Evolutionary conservation across 30 jellyfish, hydroid and myxozoan species (phyloP).

Genomic region (Aurelia aurita): DNA sequence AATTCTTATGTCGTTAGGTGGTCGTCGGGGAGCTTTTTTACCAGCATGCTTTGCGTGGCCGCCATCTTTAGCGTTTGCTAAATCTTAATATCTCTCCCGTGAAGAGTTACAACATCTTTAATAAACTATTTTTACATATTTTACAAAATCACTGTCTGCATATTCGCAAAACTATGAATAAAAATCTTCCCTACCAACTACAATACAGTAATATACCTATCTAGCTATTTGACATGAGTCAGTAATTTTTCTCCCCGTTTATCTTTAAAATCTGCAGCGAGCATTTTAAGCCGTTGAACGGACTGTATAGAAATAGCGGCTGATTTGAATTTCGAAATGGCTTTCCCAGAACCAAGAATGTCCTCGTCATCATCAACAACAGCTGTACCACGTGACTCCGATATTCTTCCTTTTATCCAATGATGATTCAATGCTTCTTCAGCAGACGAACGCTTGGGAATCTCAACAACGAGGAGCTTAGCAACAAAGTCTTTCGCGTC

Average conservation of each 20-base stretch:
- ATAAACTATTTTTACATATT: too few species aligned
- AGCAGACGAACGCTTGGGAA: constrained; percentile 75
- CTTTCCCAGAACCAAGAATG: not conserved
- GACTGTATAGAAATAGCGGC: constrained; percentile 82
- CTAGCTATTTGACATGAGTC: constrained; percentile 67
- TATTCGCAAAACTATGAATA: not conserved
- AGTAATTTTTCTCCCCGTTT: constrained; percentile 78
- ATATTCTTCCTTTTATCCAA: constrained; percentile 78
- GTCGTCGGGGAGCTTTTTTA: too few species aligned
- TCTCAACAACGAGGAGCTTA: constrained; percentile 82
- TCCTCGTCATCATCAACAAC: constrained; percentile 43
- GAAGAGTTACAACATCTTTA: too few species aligned
- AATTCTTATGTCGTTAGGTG: too few species aligned
- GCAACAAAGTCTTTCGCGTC: constrained; percentile 86
- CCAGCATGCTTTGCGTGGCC: too few species aligned
- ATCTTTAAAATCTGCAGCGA: constrained; percentile 70
- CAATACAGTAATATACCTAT: too few species aligned
- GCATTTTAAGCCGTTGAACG: constrained; percentile 80
- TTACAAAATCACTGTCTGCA: too few species aligned
- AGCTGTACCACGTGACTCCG: constrained; percentile 69
- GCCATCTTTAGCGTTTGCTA: too few species aligned
- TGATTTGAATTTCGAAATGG: constrained; percentile 66
- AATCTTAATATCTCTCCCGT: too few species aligned
- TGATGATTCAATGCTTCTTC: constrained; percentile 79
- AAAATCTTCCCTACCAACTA: not conserved